A percentile compares a stretch with the other conserved stretches of the same genome.
phyloP scores from a whole-genome alignment of 2,113 vertebrate species.

The Tauraco erythrolophus region DNA sequence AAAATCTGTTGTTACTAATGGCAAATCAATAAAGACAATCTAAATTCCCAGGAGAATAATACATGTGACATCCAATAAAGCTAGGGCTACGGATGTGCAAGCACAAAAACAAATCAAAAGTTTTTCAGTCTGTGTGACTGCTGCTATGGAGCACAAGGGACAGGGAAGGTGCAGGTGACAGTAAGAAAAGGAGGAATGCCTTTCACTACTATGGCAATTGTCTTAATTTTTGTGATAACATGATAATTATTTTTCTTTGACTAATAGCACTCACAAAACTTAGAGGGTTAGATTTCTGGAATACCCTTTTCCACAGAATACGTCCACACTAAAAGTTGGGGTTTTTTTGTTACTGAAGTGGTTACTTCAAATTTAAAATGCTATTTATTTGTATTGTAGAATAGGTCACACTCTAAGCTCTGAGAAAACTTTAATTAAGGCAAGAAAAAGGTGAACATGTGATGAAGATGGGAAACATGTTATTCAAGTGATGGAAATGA shows the following conservation, averaged over 20 bases:
- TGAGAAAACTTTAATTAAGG: neutral
- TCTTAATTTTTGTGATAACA: neutral
- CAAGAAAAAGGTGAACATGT: neutral
- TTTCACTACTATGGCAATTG: neutral
- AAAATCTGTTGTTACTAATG: neutral
- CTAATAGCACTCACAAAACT: neutral
- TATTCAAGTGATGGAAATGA: neutral
- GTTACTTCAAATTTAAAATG: neutral
- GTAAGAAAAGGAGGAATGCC: neutral
- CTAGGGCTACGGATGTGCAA: neutral
- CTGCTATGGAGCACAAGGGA: neutral
- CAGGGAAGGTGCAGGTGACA: neutral
- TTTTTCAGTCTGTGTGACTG: neutral
- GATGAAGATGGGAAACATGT: neutral
- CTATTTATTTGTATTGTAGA: neutral
- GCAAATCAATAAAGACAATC: neutral
- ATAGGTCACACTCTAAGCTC: neutral
- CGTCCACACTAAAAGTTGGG: neutral
- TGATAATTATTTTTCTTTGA: neutral
- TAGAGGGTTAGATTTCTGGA: neutral
- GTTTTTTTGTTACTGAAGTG: neutral
- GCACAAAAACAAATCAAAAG: neutral
- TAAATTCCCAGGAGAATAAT: neutral
- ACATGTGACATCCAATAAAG: neutral
- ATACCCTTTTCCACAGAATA: neutral